phyloP scores from a whole-genome alignment of 2,113 vertebrate species.

The Chlamydotis undulata region DNA sequence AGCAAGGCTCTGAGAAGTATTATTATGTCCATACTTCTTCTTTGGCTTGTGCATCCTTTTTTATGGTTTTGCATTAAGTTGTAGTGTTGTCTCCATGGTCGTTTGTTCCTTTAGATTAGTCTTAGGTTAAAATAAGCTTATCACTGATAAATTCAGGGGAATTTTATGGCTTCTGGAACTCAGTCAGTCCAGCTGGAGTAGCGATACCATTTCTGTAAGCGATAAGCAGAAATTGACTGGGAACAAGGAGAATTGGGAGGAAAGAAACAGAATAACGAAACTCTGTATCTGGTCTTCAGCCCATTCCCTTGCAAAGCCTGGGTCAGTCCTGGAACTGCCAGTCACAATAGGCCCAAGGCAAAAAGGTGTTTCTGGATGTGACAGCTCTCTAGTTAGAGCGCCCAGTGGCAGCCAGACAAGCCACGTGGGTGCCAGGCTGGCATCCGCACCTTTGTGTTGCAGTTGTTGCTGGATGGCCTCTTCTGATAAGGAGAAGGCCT shows the following conservation, averaged over 20 bases:
- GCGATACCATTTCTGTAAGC: background rate
- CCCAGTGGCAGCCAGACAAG: background rate
- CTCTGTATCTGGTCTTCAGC: background rate
- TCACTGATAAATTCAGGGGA: slow-evolving; percentile 6
- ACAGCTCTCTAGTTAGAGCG: background rate
- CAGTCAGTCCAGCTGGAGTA: slow-evolving; percentile 20
- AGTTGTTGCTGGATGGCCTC: background rate
- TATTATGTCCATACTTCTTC: slow-evolving; percentile 70
- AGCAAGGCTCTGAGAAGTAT: slow-evolving; percentile 60
- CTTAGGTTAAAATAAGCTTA: slow-evolving; percentile 71
- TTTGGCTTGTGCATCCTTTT: slow-evolving; percentile 43
- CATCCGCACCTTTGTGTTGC: background rate
- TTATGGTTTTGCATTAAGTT: slow-evolving; percentile 72
- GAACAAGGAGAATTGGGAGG: background rate
- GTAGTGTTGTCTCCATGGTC: slow-evolving; percentile 63
- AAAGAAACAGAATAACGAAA: background rate
- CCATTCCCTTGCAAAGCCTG: background rate
- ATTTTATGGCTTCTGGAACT: slow-evolving; percentile 31
- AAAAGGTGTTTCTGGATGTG: background rate
- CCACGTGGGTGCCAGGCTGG: background rate
- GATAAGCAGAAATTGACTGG: background rate
- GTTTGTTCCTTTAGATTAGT: slow-evolving; percentile 70
- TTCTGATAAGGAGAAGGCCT: background rate
- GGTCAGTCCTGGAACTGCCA: background rate
- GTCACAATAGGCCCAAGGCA: background rate